Conservation (phyloP, 2,797 vertebrate species). For the Prionace glauca region DNA sequence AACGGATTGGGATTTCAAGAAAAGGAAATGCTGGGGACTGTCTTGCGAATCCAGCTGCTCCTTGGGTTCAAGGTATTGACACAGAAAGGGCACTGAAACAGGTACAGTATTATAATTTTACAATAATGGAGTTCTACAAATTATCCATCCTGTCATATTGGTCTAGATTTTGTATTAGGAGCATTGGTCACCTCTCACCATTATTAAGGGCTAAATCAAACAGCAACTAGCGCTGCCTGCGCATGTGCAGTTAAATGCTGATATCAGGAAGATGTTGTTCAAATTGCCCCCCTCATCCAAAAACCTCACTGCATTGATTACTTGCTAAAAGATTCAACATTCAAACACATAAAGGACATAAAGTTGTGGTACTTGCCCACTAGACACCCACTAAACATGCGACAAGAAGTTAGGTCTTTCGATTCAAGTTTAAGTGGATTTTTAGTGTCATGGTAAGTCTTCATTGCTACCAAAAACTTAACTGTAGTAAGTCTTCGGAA, state of each 20-base stretch:
- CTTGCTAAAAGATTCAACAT: not conserved
- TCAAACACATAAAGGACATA: not conserved
- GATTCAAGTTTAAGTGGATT: not conserved
- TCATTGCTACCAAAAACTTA: not conserved
- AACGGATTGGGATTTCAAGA: slow-evolving; percentile 95
- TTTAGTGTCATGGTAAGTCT: not conserved
- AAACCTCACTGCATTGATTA: not conserved
- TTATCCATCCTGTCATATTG: not conserved
- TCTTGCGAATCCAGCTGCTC: slow-evolving; percentile 92
- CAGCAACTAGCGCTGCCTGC: not conserved
- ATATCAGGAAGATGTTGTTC: not conserved
- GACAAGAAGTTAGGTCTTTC: not conserved
- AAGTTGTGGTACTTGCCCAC: not conserved
- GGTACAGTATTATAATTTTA: slow-evolving; percentile 56
- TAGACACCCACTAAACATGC: not conserved
- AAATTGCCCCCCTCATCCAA: not conserved
- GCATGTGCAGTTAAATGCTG: not conserved
- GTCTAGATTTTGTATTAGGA: not conserved
- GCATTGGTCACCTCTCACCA: not conserved
- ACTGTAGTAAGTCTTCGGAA: too few relatives aligned
- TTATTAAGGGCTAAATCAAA: not conserved
- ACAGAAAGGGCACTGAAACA: slow-evolving; percentile 97
- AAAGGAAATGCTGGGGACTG: slow-evolving; percentile 96
- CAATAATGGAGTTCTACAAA: not conserved
- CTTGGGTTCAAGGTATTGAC: slow-evolving; percentile 97